Conservation (phyloP, 1,140 invertebrate genomes). For the Cotesia vestalis region DNA sequence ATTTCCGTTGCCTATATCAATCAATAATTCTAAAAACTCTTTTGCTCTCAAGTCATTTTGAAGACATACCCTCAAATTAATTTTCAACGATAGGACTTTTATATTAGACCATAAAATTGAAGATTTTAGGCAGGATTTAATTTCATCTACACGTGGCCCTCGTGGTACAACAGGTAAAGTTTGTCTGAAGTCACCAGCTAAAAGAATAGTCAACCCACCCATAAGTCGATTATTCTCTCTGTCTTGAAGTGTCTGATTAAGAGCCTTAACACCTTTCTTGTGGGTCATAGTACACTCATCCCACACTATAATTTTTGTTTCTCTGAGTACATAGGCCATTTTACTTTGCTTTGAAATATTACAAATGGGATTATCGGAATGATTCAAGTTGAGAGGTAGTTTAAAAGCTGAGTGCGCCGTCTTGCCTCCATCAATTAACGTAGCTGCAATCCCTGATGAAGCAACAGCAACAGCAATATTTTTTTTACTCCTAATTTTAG, state of each 20-base stretch:
- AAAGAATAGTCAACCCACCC: too few species aligned
- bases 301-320: slow-evolving; percentile 45
- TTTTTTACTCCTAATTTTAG: too few species aligned
- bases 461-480: too few species aligned
- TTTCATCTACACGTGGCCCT: slow-evolving; percentile 45
- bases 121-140: slow-evolving; percentile 19
- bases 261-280: slow-evolving; percentile 43
- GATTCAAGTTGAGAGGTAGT: too few species aligned
- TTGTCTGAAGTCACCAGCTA: too few species aligned
- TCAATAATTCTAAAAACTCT: slow-evolving; percentile 54
- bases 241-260: too few species aligned
- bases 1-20: slow-evolving; percentile 56
- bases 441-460: too few species aligned
- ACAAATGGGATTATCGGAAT: slow-evolving; percentile 38
- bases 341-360: slow-evolving; percentile 45
- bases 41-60: slow-evolving; percentile 49
- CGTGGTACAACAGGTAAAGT: too few species aligned
- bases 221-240: too few species aligned
- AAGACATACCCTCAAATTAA: slow-evolving; percentile 58
- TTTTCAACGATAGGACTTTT: slow-evolving; percentile 54
- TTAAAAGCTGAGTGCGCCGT: too few species aligned
- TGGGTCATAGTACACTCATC: slow-evolving; percentile 51
- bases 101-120: slow-evolving; percentile 16
- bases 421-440: too few species aligned
- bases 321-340: slow-evolving; percentile 40